phyloP scores from a whole-genome alignment of 1,140 invertebrate genomes.

The Oppia nitens region DNA sequence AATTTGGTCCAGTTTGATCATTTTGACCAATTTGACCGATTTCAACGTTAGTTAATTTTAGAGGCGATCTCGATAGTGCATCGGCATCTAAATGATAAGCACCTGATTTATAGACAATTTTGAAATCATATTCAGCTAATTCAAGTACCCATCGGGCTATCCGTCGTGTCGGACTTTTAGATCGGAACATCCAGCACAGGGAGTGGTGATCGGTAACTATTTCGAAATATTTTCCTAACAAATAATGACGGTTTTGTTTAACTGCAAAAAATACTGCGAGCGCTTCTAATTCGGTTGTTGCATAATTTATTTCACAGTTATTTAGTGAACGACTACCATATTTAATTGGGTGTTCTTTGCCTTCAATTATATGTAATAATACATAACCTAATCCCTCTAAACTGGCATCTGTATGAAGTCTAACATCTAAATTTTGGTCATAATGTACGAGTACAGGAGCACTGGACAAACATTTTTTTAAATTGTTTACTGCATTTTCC shows the following conservation, averaged over 20 bases:
- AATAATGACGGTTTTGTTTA: conserved; percentile 20
- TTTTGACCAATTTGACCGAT: too few relatives aligned
- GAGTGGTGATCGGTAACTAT: conserved; percentile 22
- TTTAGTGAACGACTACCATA: conserved; percentile 18
- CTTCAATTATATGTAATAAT: conserved; percentile 10
- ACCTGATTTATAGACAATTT: conserved; percentile 13
- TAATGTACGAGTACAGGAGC: conserved; percentile 9
- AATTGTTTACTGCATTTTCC: conserved; percentile 26
- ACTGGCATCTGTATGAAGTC: conserved; percentile 18
- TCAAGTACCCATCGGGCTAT: conserved; percentile 5
- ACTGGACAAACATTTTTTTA: conserved; percentile 26
- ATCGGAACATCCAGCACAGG: conserved; percentile 15
- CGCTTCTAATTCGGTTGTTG: conserved; percentile 18
- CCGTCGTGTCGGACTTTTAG: background rate
- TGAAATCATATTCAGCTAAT: conserved; percentile 8
- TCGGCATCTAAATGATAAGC: conserved; percentile 6
- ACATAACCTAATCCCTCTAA: conserved; percentile 16
- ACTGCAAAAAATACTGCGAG: conserved; percentile 22
- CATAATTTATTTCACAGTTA: conserved; percentile 15
- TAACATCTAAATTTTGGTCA: conserved; percentile 13
- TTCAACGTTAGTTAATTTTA: background rate
- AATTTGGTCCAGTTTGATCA: background rate
- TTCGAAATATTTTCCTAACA: conserved; percentile 20
- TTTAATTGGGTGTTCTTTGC: conserved; percentile 3
- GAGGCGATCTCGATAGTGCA: conserved; percentile 7